These are phyloP conservation scores for Pangasianodon hypophthalmus DNA, from an alignment of 2,113 vertebrate species.

Conservation along the genomic window DNA sequence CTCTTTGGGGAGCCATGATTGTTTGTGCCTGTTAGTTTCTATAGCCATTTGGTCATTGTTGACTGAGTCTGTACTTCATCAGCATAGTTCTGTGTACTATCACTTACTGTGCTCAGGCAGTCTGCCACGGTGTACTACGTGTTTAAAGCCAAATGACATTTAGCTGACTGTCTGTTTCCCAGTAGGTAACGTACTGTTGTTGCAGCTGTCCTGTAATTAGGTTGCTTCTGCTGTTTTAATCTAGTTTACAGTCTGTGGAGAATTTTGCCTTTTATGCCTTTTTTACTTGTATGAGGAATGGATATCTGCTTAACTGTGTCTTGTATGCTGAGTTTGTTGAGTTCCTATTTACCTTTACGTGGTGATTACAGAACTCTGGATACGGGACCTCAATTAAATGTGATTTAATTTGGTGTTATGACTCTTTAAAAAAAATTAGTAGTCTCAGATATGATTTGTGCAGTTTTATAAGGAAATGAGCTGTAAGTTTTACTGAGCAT, in stretches of 20 bases:
- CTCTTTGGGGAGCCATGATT: neutral
- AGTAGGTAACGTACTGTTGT: neutral
- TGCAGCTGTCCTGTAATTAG: neutral
- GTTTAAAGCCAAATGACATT: neutral
- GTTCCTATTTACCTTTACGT: too few species aligned
- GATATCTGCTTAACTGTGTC: neutral
- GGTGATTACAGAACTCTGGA: too few species aligned
- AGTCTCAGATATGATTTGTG: too few species aligned
- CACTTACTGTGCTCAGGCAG: neutral
- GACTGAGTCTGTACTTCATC: neutral
- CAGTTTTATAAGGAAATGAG: too few species aligned
- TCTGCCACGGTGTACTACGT: neutral
- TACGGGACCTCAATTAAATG: neutral
- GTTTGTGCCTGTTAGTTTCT: neutral
- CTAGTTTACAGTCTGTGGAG: neutral
- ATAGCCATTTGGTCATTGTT: neutral
- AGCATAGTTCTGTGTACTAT: neutral
- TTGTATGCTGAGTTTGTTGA: too few species aligned
- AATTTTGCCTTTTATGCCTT: neutral
- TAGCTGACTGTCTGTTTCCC: neutral
- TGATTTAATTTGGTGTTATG: neutral
- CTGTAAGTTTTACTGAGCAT: too few species aligned
- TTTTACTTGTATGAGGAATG: neutral
- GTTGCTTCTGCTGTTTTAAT: neutral
- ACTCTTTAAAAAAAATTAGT: too few species aligned